Conservation (phyloP, 2,113 vertebrate species). For the Phylloscopus trochiloides region DNA sequence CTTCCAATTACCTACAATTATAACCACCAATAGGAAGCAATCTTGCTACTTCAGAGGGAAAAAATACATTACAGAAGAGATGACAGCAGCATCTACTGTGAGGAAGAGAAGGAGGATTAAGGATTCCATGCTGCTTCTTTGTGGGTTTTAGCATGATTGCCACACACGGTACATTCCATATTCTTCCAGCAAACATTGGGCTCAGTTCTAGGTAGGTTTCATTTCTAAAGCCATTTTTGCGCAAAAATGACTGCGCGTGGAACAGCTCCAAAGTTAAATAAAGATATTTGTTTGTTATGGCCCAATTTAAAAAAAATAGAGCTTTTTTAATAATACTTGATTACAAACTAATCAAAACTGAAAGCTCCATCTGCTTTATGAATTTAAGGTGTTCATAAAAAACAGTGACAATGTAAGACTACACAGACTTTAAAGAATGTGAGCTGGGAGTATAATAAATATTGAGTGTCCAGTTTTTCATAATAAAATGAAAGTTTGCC, state of each 20-base stretch:
- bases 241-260: neutral
- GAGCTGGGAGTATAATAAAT: neutral
- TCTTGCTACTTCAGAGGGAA: slow-evolving; percentile 41
- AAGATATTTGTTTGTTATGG: neutral
- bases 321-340: neutral
- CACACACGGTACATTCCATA: neutral
- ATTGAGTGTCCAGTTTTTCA: neutral
- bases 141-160: neutral
- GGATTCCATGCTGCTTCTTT: neutral
- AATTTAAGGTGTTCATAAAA: neutral
- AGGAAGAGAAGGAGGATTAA: neutral
- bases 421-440: neutral
- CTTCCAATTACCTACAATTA: slow-evolving; percentile 61
- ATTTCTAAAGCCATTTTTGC: neutral
- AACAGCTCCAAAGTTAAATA: neutral
- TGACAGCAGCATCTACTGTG: neutral
- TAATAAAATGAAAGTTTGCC: neutral
- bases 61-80: slow-evolving; percentile 5
- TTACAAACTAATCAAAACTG: neutral
- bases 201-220: neutral
- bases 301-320: neutral
- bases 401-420: neutral
- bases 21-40: slow-evolving; percentile 52
- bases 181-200: neutral
- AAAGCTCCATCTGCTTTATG: neutral